phyloP scores from a whole-genome alignment of 2,113 vertebrate species.

The Cebus imitator region DNA sequence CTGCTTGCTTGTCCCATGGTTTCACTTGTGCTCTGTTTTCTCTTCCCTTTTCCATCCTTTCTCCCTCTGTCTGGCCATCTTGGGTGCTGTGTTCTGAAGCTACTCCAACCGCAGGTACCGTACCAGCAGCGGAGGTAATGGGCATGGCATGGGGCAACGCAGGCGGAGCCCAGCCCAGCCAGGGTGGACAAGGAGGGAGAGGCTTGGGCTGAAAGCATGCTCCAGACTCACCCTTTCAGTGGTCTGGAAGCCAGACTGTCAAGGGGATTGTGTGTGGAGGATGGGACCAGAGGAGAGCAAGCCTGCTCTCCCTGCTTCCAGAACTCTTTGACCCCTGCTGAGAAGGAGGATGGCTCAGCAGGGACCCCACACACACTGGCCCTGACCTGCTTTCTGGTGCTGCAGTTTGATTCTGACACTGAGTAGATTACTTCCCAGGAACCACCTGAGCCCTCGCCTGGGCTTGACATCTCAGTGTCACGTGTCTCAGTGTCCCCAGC shows the following conservation, averaged over 20 bases:
- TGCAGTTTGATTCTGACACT: not conserved
- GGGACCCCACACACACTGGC: not conserved
- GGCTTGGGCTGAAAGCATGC: slow-evolving; percentile 45
- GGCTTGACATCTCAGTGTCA: not conserved
- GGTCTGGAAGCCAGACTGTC: not conserved
- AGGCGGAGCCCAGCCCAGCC: slow-evolving; percentile 21
- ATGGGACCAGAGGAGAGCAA: not conserved
- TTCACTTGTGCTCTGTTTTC: slow-evolving; percentile 84
- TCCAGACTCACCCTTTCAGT: slow-evolving; percentile 80
- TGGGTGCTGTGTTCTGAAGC: slow-evolving; percentile 88
- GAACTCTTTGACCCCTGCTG: not conserved
- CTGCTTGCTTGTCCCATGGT: slow-evolving; percentile 48
- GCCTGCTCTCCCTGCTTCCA: not conserved
- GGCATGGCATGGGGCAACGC: slow-evolving; percentile 71
- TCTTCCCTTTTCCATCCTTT: slow-evolving; percentile 76
- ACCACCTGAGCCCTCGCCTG: not conserved
- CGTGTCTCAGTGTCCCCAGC: not conserved
- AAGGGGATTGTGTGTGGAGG: not conserved
- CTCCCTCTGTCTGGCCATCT: slow-evolving; percentile 78
- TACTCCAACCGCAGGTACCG: slow-evolving; percentile 91
- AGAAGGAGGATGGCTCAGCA: not conserved
- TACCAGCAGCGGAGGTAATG: slow-evolving; percentile 89
- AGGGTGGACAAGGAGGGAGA: slow-evolving; percentile 23
- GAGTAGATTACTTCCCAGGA: not conserved
- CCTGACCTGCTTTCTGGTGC: not conserved